phyloP scores from a whole-genome alignment of 2,113 vertebrate species.

The Puffinus mauretanicus region DNA sequence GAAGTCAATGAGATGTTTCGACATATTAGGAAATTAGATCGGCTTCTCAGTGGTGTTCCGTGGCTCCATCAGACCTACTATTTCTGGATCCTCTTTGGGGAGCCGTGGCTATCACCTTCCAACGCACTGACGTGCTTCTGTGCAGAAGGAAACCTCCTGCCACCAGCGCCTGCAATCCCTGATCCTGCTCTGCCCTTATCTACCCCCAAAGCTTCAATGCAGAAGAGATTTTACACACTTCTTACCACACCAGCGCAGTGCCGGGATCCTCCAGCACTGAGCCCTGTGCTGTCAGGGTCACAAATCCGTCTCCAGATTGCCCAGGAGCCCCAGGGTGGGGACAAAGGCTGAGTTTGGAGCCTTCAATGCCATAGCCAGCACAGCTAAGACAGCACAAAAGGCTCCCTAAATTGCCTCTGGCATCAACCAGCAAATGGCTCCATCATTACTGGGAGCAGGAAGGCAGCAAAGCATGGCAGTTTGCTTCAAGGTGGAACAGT shows the following conservation, averaged over 20 bases:
- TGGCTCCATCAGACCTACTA: not conserved
- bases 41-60: not conserved
- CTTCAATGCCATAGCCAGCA: not conserved
- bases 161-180: not conserved
- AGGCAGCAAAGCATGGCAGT: not conserved
- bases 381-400: not conserved
- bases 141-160: not conserved
- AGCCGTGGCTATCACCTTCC: not conserved
- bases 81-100: not conserved
- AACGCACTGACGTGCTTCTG: not conserved
- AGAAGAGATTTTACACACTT: not conserved
- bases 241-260: not conserved
- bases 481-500: not conserved
- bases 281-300: not conserved
- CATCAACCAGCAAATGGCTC: not conserved
- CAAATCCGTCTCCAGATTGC: not conserved
- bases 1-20: not conserved
- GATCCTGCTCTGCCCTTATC: not conserved
- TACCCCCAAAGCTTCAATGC: not conserved
- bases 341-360: not conserved
- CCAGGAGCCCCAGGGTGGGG: not conserved
- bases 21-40: not conserved
- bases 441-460: not conserved
- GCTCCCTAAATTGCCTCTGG: not conserved
- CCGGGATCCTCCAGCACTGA: not conserved